Conservation (phyloP, 1,140 invertebrate genomes). For the Helicorthomorpha holstii region DNA sequence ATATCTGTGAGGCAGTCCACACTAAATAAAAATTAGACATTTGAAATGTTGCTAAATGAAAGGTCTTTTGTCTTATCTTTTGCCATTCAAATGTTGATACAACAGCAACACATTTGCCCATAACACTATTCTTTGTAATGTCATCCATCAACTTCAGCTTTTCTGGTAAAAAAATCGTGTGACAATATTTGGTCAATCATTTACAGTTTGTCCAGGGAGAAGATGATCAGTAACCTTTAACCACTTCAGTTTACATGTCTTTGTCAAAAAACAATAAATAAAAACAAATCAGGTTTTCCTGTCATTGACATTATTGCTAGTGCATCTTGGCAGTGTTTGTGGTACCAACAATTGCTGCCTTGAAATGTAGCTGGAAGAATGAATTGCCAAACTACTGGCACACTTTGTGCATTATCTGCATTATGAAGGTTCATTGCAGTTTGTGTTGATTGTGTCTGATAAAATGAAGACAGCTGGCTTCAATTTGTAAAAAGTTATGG, state of each 20-base stretch:
- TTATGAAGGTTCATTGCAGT: slow-evolving; percentile 29
- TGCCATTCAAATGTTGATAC: slow-evolving; percentile 26
- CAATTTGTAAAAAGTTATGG: slow-evolving; percentile 32
- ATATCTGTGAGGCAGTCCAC: slow-evolving; percentile 33
- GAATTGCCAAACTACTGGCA: no score
- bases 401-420: slow-evolving; percentile 14
- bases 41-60: slow-evolving; percentile 9
- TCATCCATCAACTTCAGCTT: slow-evolving; percentile 17
- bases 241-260: slow-evolving; percentile 33
- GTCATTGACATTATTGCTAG: slow-evolving; percentile 16
- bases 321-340: slow-evolving; percentile 27
- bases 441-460: slow-evolving; percentile 28
- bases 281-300: slow-evolving; percentile 13
- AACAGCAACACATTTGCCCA: slow-evolving; percentile 20
- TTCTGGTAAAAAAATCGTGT: slow-evolving; percentile 26
- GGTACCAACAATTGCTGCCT: slow-evolving; percentile 25
- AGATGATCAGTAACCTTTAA: slow-evolving; percentile 23
- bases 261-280: slow-evolving; percentile 19
- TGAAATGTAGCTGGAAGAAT: slow-evolving; percentile 26
- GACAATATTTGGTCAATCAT: slow-evolving; percentile 23
- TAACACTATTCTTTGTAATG: slow-evolving; percentile 17
- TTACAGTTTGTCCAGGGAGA: slow-evolving; percentile 14
- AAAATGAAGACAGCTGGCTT: slow-evolving; percentile 25
- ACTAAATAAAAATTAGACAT: no score
- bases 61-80: slow-evolving; percentile 36